These are phyloP conservation scores for Jordanella pulchra DNA, from an alignment of 2,797 vertebrate genomes.

Conservation along the genomic window DNA sequence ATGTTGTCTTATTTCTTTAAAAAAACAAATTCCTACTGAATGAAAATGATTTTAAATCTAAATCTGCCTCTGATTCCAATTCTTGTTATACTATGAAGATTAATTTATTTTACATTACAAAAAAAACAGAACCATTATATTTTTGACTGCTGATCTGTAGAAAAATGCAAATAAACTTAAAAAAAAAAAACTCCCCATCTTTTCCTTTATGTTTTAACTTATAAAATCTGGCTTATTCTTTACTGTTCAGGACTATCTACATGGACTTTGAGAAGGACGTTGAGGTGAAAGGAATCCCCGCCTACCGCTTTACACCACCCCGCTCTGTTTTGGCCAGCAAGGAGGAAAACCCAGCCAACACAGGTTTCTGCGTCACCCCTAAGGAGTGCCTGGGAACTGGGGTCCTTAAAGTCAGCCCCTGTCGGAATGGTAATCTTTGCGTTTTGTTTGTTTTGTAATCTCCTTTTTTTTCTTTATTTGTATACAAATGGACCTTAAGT, in stretches of 20 bases:
- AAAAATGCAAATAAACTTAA: neutral
- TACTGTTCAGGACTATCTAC: constrained; percentile 77
- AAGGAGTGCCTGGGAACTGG: constrained; percentile 79
- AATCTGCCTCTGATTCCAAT: neutral
- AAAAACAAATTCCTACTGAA: neutral
- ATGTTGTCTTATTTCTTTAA: neutral
- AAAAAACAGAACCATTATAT: neutral
- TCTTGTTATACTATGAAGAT: neutral
- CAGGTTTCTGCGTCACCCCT: constrained; percentile 78
- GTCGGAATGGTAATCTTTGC: constrained; percentile 79
- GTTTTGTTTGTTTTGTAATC: neutral
- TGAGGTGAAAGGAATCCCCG: constrained; percentile 80
- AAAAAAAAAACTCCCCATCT: neutral
- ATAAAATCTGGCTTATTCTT: neutral
- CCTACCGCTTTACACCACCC: constrained; percentile 82
- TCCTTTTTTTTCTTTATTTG: neutral
- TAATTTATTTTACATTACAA: neutral
- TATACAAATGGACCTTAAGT: neutral
- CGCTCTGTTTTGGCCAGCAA: constrained; percentile 78
- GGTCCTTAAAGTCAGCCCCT: constrained; percentile 81
- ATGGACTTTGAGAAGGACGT: constrained; percentile 84
- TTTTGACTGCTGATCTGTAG: neutral
- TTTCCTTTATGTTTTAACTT: neutral
- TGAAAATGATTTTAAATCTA: neutral
- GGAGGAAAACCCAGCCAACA: constrained; percentile 79